phyloP scores from a whole-genome alignment of 2,888 invertebrate genomes.

The Ganaspis brasiliensis region DNA sequence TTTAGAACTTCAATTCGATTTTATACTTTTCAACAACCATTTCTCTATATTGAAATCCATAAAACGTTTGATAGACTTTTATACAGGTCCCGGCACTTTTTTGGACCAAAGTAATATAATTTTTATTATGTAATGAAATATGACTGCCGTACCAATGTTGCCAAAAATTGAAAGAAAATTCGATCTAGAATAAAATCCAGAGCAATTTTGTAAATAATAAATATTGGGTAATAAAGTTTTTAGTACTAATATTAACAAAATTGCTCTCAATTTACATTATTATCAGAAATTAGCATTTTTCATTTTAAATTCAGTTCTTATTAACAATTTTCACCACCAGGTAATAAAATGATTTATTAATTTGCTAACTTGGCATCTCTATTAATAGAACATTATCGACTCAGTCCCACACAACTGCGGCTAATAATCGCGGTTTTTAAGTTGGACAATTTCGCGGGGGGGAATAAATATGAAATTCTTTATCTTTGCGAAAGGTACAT shows the following conservation, averaged over 20 bases:
- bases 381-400: conserved; percentile 13
- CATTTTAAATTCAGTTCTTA: no score
- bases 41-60: not conserved
- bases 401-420: conserved; percentile 16
- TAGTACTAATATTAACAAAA: not conserved
- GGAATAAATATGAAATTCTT: not conserved
- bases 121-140: conserved; percentile 4
- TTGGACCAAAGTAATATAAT: not conserved
- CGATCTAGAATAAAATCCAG: conserved; percentile 14
- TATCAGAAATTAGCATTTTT: no score
- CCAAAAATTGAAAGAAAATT: not conserved
- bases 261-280: not conserved
- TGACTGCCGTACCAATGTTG: conserved; percentile 3
- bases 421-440: conserved; percentile 20
- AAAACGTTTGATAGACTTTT: not conserved
- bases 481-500: conserved; percentile 24
- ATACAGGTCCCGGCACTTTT: not conserved
- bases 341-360: conserved; percentile 19
- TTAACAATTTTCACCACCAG: not conserved
- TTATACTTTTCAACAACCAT: not conserved
- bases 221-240: not conserved
- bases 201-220: conserved; percentile 13
- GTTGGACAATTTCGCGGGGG: not conserved
- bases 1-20: not conserved
- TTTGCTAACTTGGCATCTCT: not conserved